Base-by-base conservation (phyloP, 2,888 invertebrate genomes). In the Caenorhabditis panamensis region DNA sequence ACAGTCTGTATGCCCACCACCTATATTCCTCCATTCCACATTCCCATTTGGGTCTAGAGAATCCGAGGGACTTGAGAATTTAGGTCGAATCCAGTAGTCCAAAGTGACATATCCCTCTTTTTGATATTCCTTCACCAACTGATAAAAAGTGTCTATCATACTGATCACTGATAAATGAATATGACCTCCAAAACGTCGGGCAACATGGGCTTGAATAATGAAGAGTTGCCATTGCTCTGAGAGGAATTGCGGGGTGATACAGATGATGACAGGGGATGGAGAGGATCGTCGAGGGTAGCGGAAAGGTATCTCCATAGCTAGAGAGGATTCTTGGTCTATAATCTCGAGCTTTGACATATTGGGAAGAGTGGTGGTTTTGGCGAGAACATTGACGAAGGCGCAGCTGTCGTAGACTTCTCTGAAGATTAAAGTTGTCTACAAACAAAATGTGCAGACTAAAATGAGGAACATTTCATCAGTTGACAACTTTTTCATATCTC, bases 1-100 rank as follows among this genome's bases (percentile, higher is more conserved):
- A 47, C 84, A 84, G 44, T 84, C 84, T 0, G 84, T 82, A 28
- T 78, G 75, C 2, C 80, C 80, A 6, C 79, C 82, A 9, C 79
- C 79, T 37, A 82, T 82, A 51, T 76, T 83, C 26, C 83, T 53
- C 62, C 79, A 83, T 44, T 83, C 83, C 31, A 79, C 71, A 54
- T 79, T 79, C 6, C 72, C 41, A 26, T 83, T 83, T 13, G 83
- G 83, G 18, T 84, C 68, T 9, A 79, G 59, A 2, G 54, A 62
- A 1, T 77, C 62, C 6, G 56, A 20, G 47, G 62, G 41, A 20
- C 51, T 75, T 9, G 8, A 16, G 28, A 81, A 54, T 4, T 66
- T 58, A 24, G 72, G 44, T 18, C 82, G 53, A 20, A 68, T 31
- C 84, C 84, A 84, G 13, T 73, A 78, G 41, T 82, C 79, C 9